These are phyloP conservation scores for Napeogenes sylphis DNA, from an alignment of 2,888 invertebrate genomes.

Conservation along the genomic window DNA sequence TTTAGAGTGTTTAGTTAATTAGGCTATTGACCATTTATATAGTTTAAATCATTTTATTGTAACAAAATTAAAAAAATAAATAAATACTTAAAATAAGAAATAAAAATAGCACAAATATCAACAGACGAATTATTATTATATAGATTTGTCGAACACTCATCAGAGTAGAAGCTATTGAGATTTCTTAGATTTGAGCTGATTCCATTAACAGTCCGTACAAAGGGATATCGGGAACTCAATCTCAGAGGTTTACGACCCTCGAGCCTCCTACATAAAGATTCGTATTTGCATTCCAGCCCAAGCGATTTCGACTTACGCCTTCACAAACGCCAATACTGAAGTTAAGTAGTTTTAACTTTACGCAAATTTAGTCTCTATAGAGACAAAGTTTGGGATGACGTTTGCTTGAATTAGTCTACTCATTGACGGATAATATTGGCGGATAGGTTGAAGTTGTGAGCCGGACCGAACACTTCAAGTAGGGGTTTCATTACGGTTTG, in stretches of 20 bases:
- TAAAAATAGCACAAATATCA: constrained; percentile 2
- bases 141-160: constrained; percentile 14
- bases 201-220: constrained; percentile 70
- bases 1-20: no score
- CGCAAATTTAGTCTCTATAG: constrained; percentile 23
- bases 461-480: constrained; percentile 25
- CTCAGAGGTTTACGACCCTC: constrained; percentile 50
- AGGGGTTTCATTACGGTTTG: constrained; percentile 26
- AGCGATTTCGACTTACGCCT: constrained; percentile 58
- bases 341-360: constrained; percentile 43
- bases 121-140: neutral
- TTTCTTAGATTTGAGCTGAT: constrained; percentile 43
- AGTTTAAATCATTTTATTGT: no score
- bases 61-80: no score
- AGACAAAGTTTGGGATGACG: constrained; percentile 9
- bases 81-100: neutral
- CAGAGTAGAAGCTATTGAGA: constrained; percentile 17
- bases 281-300: constrained; percentile 64
- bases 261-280: constrained; percentile 55
- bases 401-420: constrained; percentile 5
- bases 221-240: constrained; percentile 60
- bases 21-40: no score
- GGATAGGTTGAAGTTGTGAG: constrained; percentile 28
- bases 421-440: constrained; percentile 26
- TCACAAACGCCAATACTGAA: constrained; percentile 50